Evolutionary conservation across 2,113 vertebrate species (phyloP).

Genomic region (Chascanopsetta lugubris): DNA sequence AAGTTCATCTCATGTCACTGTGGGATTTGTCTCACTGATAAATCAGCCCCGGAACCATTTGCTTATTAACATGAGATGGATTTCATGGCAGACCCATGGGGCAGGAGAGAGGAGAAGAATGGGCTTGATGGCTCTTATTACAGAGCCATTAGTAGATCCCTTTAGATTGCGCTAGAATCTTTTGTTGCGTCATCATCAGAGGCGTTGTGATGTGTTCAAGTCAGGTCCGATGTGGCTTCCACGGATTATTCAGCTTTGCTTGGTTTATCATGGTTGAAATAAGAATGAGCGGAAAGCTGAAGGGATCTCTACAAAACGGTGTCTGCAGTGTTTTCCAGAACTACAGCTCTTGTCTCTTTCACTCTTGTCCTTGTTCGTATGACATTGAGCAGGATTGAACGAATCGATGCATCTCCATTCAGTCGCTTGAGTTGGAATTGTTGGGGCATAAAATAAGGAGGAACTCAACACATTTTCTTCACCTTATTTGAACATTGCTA

Average conservation of each 20-base stretch:
- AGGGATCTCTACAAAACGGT: not conserved
- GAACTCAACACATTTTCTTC: too few relatives aligned
- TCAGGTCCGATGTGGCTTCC: slow-evolving; percentile 11
- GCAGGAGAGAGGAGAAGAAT: slow-evolving; percentile 25
- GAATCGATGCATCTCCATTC: too few relatives aligned
- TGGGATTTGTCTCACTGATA: slow-evolving; percentile 59
- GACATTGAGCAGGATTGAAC: too few relatives aligned
- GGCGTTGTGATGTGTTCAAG: not conserved
- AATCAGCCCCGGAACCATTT: slow-evolving; percentile 51
- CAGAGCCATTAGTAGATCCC: slow-evolving; percentile 54
- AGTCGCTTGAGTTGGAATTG: too few relatives aligned
- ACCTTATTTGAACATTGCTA: too few relatives aligned
- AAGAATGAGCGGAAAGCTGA: not conserved
- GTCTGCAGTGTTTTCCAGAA: too few relatives aligned
- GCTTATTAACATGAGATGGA: slow-evolving; percentile 69
- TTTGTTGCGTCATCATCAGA: slow-evolving; percentile 28
- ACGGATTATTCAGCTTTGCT: slow-evolving; percentile 12
- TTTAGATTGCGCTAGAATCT: slow-evolving; percentile 32
- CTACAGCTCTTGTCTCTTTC: too few relatives aligned
- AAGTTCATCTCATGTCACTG: slow-evolving; percentile 43
- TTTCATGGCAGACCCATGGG: slow-evolving; percentile 56
- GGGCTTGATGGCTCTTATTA: slow-evolving; percentile 59
- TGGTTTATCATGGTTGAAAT: not conserved
- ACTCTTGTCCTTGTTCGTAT: too few relatives aligned
- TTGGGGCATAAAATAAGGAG: too few relatives aligned